These are phyloP conservation scores for Anarsia innoxiella DNA, from an alignment of 2,888 invertebrate genomes.

Conservation along the genomic window DNA sequence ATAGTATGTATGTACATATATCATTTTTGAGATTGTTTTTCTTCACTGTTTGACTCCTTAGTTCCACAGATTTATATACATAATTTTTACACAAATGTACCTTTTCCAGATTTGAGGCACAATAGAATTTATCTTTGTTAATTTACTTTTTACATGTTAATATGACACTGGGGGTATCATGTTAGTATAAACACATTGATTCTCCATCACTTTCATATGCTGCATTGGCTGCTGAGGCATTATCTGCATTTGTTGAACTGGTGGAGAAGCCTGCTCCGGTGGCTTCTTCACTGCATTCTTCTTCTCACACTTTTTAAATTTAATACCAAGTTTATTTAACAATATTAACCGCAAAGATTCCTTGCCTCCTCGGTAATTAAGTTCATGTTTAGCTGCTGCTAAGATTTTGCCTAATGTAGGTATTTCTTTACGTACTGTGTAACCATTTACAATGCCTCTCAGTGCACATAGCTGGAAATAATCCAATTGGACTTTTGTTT, in stretches of 20 bases:
- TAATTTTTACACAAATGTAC: no score
- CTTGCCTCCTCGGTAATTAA: constrained; percentile 61
- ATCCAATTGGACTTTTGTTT: constrained; percentile 63
- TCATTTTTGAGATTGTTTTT: no score
- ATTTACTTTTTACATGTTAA: no score
- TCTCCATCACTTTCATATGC: constrained; percentile 46
- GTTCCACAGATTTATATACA: no score
- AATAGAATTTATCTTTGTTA: no score
- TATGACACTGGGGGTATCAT: constrained; percentile 64
- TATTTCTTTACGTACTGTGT: constrained; percentile 57
- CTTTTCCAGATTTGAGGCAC: no score
- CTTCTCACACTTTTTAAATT: constrained; percentile 67
- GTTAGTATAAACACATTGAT: constrained; percentile 56
- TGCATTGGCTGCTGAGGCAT: constrained; percentile 29
- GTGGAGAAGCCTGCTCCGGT: constrained; percentile 31
- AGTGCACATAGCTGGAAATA: constrained; percentile 62
- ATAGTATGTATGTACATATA: no score
- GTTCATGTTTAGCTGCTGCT: constrained; percentile 54
- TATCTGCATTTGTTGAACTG: constrained; percentile 25
- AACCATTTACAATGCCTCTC: constrained; percentile 59
- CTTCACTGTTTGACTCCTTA: no score
- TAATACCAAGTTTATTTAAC: constrained; percentile 62
- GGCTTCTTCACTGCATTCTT: constrained; percentile 62
- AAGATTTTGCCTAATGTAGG: constrained; percentile 65
- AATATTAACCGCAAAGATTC: constrained; percentile 61